phyloP scores from a whole-genome alignment of 1,140 invertebrate species.

The Cepaea nemoralis region DNA sequence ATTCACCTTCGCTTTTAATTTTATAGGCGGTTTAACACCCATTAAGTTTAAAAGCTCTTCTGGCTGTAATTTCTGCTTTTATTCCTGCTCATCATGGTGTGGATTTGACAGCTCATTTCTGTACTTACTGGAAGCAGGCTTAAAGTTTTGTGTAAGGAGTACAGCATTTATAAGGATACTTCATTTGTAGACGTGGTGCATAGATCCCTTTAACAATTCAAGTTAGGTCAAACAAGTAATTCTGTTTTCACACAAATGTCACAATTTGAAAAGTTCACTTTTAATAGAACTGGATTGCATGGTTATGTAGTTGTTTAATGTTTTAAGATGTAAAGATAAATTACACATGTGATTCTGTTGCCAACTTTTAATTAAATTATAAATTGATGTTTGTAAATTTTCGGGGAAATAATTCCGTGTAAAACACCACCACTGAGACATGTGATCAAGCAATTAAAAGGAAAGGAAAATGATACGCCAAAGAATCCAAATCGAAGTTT shows the following conservation, averaged over 20 bases:
- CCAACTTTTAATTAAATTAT: too few relatives aligned
- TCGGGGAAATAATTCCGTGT: too few relatives aligned
- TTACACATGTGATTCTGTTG: too few relatives aligned
- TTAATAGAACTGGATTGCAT: background rate
- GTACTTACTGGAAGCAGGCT: conserved; percentile 17
- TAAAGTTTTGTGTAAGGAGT: conserved; percentile 3
- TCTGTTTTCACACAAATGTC: background rate
- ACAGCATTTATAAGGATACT: background rate
- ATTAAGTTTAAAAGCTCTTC: conserved; percentile 24
- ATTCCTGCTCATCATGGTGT: conserved; percentile 17
- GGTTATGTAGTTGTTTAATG: too few relatives aligned
- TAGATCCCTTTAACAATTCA: background rate
- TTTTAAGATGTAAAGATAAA: too few relatives aligned
- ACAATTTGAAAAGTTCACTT: background rate
- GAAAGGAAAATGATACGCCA: too few relatives aligned
- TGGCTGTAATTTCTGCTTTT: conserved; percentile 13
- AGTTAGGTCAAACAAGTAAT: conserved; percentile 5
- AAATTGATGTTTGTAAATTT: too few relatives aligned
- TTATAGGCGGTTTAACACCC: conserved; percentile 21
- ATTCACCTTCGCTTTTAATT: conserved; percentile 33
- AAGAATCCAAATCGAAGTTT: too few relatives aligned
- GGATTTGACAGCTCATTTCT: background rate
- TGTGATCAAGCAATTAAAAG: too few relatives aligned
- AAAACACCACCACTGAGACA: too few relatives aligned
- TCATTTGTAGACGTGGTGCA: background rate